Percentiles rank a stretch among this genome's conserved stretches.
Evolutionary conservation across 53 echinoderm and acorn worm genomes (phyloP).

Genomic region (Luidia sarsii): DNA sequence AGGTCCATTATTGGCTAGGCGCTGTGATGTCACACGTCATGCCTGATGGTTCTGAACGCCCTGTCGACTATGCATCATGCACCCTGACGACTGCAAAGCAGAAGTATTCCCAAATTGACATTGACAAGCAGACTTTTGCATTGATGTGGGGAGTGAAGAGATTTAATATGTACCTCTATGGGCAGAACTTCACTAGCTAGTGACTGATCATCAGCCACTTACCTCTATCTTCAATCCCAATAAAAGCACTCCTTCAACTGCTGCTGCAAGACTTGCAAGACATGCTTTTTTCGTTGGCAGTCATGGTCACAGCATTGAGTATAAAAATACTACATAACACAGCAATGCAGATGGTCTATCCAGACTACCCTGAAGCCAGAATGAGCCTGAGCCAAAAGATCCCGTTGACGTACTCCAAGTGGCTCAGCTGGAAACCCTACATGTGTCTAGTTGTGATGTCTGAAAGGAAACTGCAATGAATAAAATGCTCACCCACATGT

Average conservation of each 20-base stretch:
- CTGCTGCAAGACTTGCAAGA: slow-evolving; percentile 29
- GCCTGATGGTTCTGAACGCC: slow-evolving; percentile 51
- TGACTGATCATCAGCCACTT: slow-evolving; percentile 59
- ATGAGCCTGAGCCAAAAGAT: background rate
- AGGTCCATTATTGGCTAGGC: slow-evolving; percentile 56
- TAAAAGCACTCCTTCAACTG: slow-evolving; percentile 20
- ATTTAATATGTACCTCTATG: slow-evolving; percentile 32
- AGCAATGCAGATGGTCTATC: slow-evolving; percentile 34
- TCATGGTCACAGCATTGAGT: slow-evolving; percentile 33
- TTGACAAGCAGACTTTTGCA: slow-evolving; percentile 43
- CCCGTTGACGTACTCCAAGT: slow-evolving; percentile 8
- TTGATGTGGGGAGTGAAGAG: slow-evolving; percentile 48
- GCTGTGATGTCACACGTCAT: slow-evolving; percentile 54
- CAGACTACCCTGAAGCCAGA: slow-evolving; percentile 4
- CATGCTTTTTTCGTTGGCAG: slow-evolving; percentile 35
- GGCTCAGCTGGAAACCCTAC: slow-evolving; percentile 34
- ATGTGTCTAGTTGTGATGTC: slow-evolving; percentile 45
- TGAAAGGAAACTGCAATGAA: slow-evolving; percentile 18
- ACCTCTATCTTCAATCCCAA: slow-evolving; percentile 34
- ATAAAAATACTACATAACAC: slow-evolving; percentile 27
- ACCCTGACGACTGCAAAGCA: slow-evolving; percentile 45
- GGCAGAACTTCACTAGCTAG: slow-evolving; percentile 52
- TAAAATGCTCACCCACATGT: slow-evolving; percentile 33
- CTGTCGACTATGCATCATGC: slow-evolving; percentile 62
- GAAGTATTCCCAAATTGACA: slow-evolving; percentile 59